Evolutionary conservation across 1,140 invertebrate genomes (phyloP), one percentile per base, ranked within the genome.

Genomic region (Drusus annulatus): DNA sequence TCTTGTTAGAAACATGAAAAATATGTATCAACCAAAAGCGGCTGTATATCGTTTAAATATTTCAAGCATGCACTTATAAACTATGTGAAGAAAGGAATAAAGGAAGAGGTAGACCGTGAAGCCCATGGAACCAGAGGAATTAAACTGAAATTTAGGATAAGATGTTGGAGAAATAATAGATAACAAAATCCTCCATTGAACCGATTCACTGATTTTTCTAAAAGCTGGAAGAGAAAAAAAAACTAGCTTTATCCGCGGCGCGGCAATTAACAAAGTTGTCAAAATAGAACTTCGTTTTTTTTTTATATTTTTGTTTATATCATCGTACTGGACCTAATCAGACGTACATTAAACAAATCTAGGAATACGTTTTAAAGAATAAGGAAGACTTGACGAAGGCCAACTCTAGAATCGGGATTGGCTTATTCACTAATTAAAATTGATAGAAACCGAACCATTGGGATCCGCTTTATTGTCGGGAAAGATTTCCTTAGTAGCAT

Each of bases 401-500:
- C 19, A 25, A 60, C 13, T 60, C 23, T 21, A 73, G 45, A 54
- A 74, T 76, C 60, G 81, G 76, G 65, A 81, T 45, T 45, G 36
- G 36, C 79, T 75, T 65, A 77, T 74, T 80, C 28, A 65, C 23
- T 79, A 77, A 63, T 84, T 82, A 68, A 75, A 79, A 54, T 19
- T 89, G n/a, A 69, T 21, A 69, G 19, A 69, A 69, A 50, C n/a
- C 45, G 88, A 94, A 94, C 94, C 94, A 86, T 94, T 92, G 81
- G 88, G 87, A 88, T 93, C 92, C 84, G 91, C 87, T 86, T 88
- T 88, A 81, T 91, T 91, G 87, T 93, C 92, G 86, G 95, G 84
- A 78, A 87, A 87, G 71, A 90, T 88, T 81, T 89, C 88, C 78
- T 86, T 75, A 76, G 86, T 85, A 28, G 87, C 86, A 58, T 86